phyloP scores from a whole-genome alignment of 2,113 vertebrate species.

The Oncorhynchus gorbuscha region DNA sequence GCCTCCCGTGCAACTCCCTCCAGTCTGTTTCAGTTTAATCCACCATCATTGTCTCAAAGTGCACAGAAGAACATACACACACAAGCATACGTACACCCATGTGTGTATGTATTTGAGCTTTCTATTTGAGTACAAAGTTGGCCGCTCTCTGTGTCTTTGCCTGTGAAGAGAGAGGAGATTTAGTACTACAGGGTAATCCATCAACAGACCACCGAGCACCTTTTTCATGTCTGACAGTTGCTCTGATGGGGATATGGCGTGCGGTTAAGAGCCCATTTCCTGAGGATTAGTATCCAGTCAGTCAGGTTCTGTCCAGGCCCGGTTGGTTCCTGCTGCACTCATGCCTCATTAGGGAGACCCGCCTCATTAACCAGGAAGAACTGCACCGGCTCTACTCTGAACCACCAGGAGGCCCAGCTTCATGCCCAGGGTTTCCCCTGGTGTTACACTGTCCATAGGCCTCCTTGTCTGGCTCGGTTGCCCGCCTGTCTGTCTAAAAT shows the following conservation, averaged over 20 bases:
- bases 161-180: neutral
- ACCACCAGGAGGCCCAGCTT: conserved; percentile 11
- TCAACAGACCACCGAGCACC: too few species aligned
- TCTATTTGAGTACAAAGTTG: too few species aligned
- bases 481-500: neutral
- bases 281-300: neutral
- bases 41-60: too few species aligned
- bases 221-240: too few species aligned
- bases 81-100: neutral
- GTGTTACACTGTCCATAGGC: too few species aligned
- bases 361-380: conserved; percentile 36
- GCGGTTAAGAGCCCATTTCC: neutral
- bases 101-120: neutral
- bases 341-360: conserved; percentile 36
- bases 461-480: too few species aligned
- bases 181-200: neutral
- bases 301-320: neutral
- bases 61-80: too few species aligned
- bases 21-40: too few species aligned
- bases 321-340: neutral
- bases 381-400: neutral
- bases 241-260: neutral
- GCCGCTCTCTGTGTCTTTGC: neutral
- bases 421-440: neutral
- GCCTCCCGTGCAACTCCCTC: too few species aligned